These are phyloP conservation scores for Tiliqua scincoides DNA, from an alignment of 2,113 vertebrate genomes.

Conservation along the genomic window DNA sequence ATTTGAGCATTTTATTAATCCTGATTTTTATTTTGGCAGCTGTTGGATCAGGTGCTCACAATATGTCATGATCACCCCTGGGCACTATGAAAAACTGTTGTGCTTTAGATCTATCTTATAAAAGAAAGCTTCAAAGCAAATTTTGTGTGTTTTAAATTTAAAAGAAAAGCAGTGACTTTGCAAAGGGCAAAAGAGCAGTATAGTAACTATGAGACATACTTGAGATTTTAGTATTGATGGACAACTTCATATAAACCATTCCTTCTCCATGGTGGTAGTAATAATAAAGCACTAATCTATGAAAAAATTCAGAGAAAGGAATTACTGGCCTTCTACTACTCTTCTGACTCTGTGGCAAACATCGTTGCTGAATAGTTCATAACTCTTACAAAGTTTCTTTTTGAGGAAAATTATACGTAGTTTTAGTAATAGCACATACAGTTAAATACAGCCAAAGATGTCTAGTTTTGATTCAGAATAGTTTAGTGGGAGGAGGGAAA, in stretches of 20 bases:
- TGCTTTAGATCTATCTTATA: not conserved
- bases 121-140: not conserved
- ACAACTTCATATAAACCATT: not conserved
- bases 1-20: constrained; percentile 11
- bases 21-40: constrained; percentile 10
- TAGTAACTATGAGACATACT: not conserved
- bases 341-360: not conserved
- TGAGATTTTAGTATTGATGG: not conserved
- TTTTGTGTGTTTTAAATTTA: not conserved
- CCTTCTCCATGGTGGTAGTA: not conserved
- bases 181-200: not conserved
- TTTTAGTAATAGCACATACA: constrained; percentile 24
- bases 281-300: constrained; percentile 5
- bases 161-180: not conserved
- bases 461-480: constrained; percentile 54
- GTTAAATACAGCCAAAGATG: constrained; percentile 53
- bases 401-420: not conserved
- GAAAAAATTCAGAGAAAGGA: not conserved
- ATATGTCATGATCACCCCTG: not conserved
- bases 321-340: not conserved
- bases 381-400: constrained; percentile 24
- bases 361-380: constrained; percentile 13
- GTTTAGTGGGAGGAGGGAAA: constrained; percentile 53
- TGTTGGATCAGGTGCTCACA: constrained; percentile 13
- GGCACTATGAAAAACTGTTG: not conserved